Evolutionary conservation across 2,888 invertebrate genomes (phyloP), one percentile per base, ranked within the genome.

Genomic region (Hirtodrosophila confusa): DNA sequence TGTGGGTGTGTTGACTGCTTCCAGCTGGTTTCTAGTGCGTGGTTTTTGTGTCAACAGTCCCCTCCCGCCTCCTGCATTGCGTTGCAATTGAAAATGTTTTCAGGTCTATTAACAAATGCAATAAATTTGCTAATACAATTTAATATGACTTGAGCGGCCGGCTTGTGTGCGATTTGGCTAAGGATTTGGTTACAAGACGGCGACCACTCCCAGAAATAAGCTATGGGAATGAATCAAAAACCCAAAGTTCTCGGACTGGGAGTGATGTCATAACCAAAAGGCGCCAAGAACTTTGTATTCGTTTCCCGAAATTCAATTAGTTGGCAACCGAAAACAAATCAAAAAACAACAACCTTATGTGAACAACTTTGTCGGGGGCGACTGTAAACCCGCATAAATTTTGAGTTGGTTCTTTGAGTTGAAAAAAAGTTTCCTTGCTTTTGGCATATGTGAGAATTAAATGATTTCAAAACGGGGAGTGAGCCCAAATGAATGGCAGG

Each of bases 91-190:
- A 60, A 66, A 67, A 68, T 70, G 83, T 70, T 86, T 86, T 86
- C 82, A 86, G 62, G 86, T 79, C 75, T 72, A 67, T 72, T 63
- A 83, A 68, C 77, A 75, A 77, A 77, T 75, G 86, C 80, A 83
- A 83, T 83, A 86, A 83, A 86, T 83, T 79, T 78, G 67, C 64
- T 80, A 80, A 73, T 78, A 85, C 80, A 80, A 75, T 82, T 86
- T 83, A 77, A 82, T 82, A 82, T 63, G 84, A 75, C 62, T 60
- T 56, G 58, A 31, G 31, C 31, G 7, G 1, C 17, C 31, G 8
- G 7, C 9, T 31, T 40, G 56, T 35, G 47, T 53, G 60, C 51
- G 55, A 55, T 69, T 68, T 58, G 63, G 48, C 50, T 49, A 62
- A 69, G 64, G 61, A 66, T 77, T 75, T 62, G 37, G 57, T 66